Conservation (phyloP, 2,888 invertebrate genomes). For the Drosophila tripunctata region DNA sequence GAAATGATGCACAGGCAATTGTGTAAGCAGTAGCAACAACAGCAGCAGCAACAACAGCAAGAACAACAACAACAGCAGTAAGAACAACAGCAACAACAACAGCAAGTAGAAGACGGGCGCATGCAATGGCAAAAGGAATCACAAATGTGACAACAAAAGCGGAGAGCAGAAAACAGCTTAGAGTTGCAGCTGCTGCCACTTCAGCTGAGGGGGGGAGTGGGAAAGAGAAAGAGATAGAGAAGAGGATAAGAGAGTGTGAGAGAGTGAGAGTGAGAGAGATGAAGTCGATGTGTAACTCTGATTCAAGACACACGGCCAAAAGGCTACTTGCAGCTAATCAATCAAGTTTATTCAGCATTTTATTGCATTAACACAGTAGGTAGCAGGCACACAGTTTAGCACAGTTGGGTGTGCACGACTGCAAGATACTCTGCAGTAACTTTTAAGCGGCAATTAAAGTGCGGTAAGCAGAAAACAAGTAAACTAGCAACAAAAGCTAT, state of each 20-base stretch:
- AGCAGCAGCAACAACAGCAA: background rate
- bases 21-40: slow-evolving; percentile 49
- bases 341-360: slow-evolving; percentile 63
- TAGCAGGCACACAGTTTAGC: background rate
- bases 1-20: slow-evolving; percentile 79
- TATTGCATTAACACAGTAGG: slow-evolving; percentile 54
- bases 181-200: slow-evolving; percentile 10
- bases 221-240: background rate
- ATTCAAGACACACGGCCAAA: background rate
- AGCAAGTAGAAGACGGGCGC: slow-evolving; percentile 23
- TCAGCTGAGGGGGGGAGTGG: slow-evolving; percentile 20
- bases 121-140: slow-evolving; percentile 58
- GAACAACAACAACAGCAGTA: slow-evolving; percentile 1
- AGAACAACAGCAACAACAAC: slow-evolving; percentile 6
- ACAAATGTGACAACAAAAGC: slow-evolving; percentile 64
- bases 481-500: too few relatives aligned
- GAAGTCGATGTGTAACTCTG: slow-evolving; percentile 15
- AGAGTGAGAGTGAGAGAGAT: background rate
- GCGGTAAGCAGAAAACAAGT: background rate
- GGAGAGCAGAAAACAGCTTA: slow-evolving; percentile 47
- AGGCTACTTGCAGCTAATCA: slow-evolving; percentile 57
- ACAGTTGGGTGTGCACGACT: background rate
- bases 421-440: background rate
- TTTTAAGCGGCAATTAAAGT: background rate
- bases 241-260: background rate